A percentile compares a stretch with the other conserved stretches of the same genome.
These are phyloP conservation scores for Arrhopalites spinosus DNA, from an alignment of 2,888 invertebrate species.

Conservation along the genomic window DNA sequence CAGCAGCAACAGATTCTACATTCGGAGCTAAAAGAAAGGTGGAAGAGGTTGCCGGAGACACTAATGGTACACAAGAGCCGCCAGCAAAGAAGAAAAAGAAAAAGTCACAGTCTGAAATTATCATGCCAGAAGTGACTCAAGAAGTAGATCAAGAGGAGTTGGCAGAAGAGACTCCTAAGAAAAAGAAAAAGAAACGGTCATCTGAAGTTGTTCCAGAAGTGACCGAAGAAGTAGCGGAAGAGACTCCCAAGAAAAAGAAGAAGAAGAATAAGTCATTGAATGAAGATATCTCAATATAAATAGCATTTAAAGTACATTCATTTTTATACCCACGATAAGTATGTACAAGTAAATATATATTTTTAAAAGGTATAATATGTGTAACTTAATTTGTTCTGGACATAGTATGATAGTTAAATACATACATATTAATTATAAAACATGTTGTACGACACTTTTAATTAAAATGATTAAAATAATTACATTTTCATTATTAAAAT, in stretches of 20 bases:
- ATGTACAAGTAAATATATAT: too few relatives aligned
- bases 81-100: conserved; percentile 48
- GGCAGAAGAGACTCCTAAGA: conserved; percentile 19
- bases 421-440: too few relatives aligned
- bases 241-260: conserved; percentile 7
- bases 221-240: background rate
- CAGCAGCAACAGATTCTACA: conserved; percentile 80
- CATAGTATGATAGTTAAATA: too few relatives aligned
- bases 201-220: background rate
- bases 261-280: conserved; percentile 4
- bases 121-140: background rate
- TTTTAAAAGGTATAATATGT: too few relatives aligned
- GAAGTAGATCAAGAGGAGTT: conserved; percentile 1
- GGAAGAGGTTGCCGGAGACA: conserved; percentile 22
- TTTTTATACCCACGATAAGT: too few relatives aligned
- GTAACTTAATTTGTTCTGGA: too few relatives aligned
- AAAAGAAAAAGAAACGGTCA: conserved; percentile 25
- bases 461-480: too few relatives aligned
- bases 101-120: conserved; percentile 28
- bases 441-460: too few relatives aligned
- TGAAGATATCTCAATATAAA: too few relatives aligned
- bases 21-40: conserved; percentile 66
- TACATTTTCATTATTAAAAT: too few relatives aligned
- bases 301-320: too few relatives aligned
- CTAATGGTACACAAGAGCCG: background rate